Base-by-base conservation (phyloP, 2,797 vertebrate species). In the Allobates femoralis region DNA sequence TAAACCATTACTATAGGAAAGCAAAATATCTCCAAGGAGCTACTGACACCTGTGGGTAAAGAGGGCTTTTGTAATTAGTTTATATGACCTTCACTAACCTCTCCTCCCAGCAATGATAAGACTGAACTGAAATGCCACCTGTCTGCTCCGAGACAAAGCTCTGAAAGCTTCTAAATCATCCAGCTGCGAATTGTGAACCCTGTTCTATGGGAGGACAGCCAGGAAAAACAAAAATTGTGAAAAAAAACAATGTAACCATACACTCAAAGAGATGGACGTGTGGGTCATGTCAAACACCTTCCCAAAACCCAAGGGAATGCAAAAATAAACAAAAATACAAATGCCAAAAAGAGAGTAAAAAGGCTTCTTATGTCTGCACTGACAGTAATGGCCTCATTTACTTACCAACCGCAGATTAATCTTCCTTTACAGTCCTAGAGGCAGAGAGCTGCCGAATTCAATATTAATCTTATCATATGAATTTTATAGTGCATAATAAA, bases 101-200 rank as follows among this genome's bases (percentile, higher is more conserved):
- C 58, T 50, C 77, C 78, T 88, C 79, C 73, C n/a, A 80, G 82
- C 82, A 85, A 85, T 81, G 82, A 85, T 88, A 88, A 88, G 86
- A 84, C 55, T 84, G 82, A 81, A 69, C 82, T 81, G 73, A 85
- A 84, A 81, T 80, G 86, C 86, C 86, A 88, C 86, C 86, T 88
- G 86, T 88, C 77, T 74, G 79, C 69, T 62, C 76, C 23, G 77
- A 88, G 74, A 85, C 77, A 88, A 85, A 85, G 86, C 86, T 67
- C 56, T 75, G 86, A 85, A 87, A 87, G 83, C 41, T 51, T 28
- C 82, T 88, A 88, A 87, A 84, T 83, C 76, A 85, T 60, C 82
- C 86, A 88, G 86, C 86, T 87, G 86, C 74, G 86, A 84, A 75
- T 66, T 84, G 86, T 80, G 76, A 87, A 53, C 81, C 58, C 16